Conservation (phyloP, 2,797 vertebrate species). For the Clarias laeviceps region DNA sequence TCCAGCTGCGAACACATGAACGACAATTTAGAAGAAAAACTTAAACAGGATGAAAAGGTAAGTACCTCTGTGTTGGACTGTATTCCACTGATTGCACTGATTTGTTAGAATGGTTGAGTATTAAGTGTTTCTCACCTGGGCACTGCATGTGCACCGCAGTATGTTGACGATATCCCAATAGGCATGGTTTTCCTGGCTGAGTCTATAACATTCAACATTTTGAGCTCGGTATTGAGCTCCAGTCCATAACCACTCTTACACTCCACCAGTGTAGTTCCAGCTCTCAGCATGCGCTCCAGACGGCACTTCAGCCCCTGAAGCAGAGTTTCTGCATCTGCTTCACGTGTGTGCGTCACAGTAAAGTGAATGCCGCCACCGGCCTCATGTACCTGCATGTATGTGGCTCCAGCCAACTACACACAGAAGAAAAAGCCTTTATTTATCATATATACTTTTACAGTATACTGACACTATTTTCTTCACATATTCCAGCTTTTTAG, state of each 20-base stretch:
- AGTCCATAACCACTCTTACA: conserved; percentile 97
- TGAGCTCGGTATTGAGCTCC: conserved; percentile 84
- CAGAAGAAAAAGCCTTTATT: background rate
- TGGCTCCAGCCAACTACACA: conserved; percentile 87
- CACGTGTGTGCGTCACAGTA: conserved; percentile 85
- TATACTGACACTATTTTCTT: no score
- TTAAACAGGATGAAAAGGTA: background rate
- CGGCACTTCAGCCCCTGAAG: conserved; percentile 72
- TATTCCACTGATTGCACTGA: background rate
- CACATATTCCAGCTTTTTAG: no score
- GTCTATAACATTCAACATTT: conserved; percentile 91
- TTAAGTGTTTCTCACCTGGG: conserved; percentile 76
- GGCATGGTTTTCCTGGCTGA: conserved; percentile 72
- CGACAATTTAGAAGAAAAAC: background rate
- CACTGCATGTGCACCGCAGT: conserved; percentile 93
- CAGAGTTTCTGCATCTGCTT: conserved; percentile 77
- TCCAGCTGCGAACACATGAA: background rate
- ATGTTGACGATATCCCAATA: conserved; percentile 88
- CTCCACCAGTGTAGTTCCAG: conserved; percentile 90
- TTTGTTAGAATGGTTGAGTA: background rate
- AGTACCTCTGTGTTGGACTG: background rate
- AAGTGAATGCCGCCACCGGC: conserved; percentile 95
- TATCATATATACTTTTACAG: no score
- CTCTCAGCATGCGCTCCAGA: conserved; percentile 80
- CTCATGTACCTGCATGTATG: conserved; percentile 94